Base-by-base conservation (phyloP, 2,888 invertebrate genomes). In the Seira sanloemensis region DNA sequence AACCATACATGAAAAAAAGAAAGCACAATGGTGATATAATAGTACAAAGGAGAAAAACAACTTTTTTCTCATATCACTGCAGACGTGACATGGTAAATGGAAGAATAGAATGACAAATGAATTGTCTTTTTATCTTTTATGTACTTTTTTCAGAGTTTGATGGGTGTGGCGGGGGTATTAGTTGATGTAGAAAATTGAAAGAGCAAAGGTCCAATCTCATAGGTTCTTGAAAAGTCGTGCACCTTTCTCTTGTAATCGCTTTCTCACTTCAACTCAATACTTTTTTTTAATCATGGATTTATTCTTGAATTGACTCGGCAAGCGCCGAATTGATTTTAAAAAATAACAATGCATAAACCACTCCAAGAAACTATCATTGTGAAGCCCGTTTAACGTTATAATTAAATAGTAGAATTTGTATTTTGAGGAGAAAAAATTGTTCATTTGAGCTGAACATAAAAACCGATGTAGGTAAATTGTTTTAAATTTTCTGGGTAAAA, bases 51-150 rank as follows among this genome's bases (percentile, higher is more conserved):
- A 18, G n/a, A 37, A 37, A 58, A 58, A 58, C 58, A 58, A 58
- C 58, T 58, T 58, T 58, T 58, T 58, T 58, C 58, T n/a, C 58
- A 7, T 12, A 4, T 37, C 37, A 7, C 37, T 4, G 37, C 7
- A 58, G 58, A 58, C 58, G 58, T 58, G 58, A 58, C 58, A 58
- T 18, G 58, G 16, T 75, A 18, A 24, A 69, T 69, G 18, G n/a
- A 71, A 12, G 19, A 37, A 77, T 37, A 65, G 67, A 76, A 84
- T 84, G 84, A 84, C 84, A 84, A 84, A 84, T 84, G 84, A 80
- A 84, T 84, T 84, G 84, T 84, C 79, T 78, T 75, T 75, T 19
- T 58, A 58, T 58, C 58, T 58, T 58, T 58, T 58, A 18, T 58
- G 58, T 58, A 58, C 18, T 58, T 58, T 58, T 58, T 75, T 68